Percentiles rank a stretch among this genome's conserved stretches.
Conservation (phyloP, 2,888 invertebrate species). For the Notodonta ziczac region DNA sequence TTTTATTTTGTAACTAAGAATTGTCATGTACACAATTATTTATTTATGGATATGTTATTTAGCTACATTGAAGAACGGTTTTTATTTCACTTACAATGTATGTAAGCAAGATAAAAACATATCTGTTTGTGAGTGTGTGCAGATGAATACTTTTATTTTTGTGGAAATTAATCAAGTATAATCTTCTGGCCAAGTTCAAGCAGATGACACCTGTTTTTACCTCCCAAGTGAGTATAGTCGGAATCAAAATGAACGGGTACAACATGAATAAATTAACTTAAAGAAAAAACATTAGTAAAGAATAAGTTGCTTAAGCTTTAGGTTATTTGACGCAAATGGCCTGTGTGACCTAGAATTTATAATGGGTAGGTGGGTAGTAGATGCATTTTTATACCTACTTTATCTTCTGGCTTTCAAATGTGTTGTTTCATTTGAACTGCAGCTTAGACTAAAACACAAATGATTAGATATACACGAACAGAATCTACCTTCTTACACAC, state of each 20-base stretch:
- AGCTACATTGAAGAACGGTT: conserved; percentile 29
- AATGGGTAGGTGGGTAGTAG: too few species aligned
- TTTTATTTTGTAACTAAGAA: conserved; percentile 53
- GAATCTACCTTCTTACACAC: too few species aligned
- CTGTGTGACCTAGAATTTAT: too few species aligned
- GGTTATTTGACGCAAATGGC: not conserved
- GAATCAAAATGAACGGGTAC: not conserved
- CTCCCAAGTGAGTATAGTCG: not conserved
- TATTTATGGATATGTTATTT: conserved; percentile 39
- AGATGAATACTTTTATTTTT: not conserved
- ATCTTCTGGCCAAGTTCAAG: not conserved
- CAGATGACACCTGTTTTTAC: not conserved
- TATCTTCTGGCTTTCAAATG: too few species aligned
- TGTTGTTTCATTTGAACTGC: too few species aligned
- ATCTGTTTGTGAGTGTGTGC: not conserved
- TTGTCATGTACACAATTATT: conserved; percentile 42
- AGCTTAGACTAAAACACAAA: too few species aligned
- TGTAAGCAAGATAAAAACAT: conserved; percentile 3
- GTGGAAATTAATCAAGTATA: not conserved
- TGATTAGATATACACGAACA: too few species aligned
- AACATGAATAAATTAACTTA: not conserved
- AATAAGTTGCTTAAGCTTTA: not conserved
- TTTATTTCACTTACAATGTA: conserved; percentile 15
- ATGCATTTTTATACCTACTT: too few species aligned
- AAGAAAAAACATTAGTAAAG: not conserved